Base-by-base conservation (phyloP, 2,888 invertebrate genomes). In the Acanthosoma haemorrhoidale region DNA sequence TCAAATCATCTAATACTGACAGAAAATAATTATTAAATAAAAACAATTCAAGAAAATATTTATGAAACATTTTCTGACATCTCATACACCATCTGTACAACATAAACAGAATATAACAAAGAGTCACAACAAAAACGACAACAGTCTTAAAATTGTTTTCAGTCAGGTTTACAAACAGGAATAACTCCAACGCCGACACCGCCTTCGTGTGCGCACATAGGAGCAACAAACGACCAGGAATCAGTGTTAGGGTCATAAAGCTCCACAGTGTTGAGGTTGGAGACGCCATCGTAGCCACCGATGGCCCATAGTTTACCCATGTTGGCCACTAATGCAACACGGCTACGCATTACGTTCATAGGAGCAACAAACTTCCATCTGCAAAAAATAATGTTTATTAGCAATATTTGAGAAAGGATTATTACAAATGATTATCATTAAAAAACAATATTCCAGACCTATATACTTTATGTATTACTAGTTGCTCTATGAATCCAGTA, bases 171-270 rank as follows among this genome's bases (percentile, higher is more conserved):
- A 58, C 76, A 77, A 29, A 82, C 82, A 69, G 88, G 88, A 75
- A 93, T 87, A 4, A 93, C 92, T 0, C 92, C 93, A 25, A 92
- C 89, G n/a, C 92, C 92, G 0, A 94, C 93, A 1, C 93, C 93
- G 1, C 93, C 94, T 78, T 93, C 93, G 78, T 94, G 94, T 2
- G 90, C 91, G 75, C 88, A 87, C 92, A 93, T 92, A 0, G 88
- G 83, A 2, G 88, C 84, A 15, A 87, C 88, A 78, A 88, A 88
- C 3, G 83, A 84, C 92, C 92, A 92, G 25, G 82, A 82, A 78
- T 92, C 86, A 4, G 81, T 82, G 74, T 83, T 82, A 2, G 92
- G 90, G 79, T 92, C 89, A 77, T 92, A 94, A 9, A 90, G 87
- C 80, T 94, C 94, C n/a, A 93, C 90, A 0, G 91, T 88, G 8